Conservation (phyloP, 1,140 invertebrate genomes). For the Penaeus indicus region DNA sequence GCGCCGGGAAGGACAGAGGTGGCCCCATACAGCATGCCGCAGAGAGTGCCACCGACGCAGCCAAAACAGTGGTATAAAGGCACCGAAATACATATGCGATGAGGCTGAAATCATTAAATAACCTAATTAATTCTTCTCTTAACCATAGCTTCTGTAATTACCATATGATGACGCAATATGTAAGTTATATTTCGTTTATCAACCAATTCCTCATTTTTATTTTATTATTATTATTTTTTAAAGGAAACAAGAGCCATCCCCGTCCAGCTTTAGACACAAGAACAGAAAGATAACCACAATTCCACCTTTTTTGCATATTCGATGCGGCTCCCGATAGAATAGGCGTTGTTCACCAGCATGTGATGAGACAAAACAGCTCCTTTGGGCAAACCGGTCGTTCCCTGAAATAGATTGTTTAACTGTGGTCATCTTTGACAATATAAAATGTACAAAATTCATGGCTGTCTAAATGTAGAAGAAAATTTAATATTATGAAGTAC, state of each 20-base stretch:
- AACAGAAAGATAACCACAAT: too few species aligned
- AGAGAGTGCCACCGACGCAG: slow-evolving; percentile 79
- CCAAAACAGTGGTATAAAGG: slow-evolving; percentile 95
- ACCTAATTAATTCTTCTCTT: too few species aligned
- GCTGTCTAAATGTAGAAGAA: too few species aligned
- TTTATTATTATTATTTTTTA: too few species aligned
- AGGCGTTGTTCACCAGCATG: slow-evolving; percentile 88
- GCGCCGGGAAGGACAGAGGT: slow-evolving; percentile 80
- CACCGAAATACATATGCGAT: slow-evolving; percentile 80
- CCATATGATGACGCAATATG: too few species aligned
- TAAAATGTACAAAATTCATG: too few species aligned
- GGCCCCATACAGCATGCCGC: slow-evolving; percentile 77
- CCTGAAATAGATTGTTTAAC: slow-evolving; percentile 72
- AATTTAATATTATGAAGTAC: too few species aligned
- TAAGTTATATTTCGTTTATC: too few species aligned
- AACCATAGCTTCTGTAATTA: too few species aligned
- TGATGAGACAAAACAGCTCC: slow-evolving; percentile 86
- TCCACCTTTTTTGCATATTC: slow-evolving; percentile 70
- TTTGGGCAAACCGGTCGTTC: slow-evolving; percentile 91
- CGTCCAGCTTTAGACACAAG: too few species aligned
- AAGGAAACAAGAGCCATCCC: too few species aligned
- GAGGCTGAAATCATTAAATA: slow-evolving; percentile 46
- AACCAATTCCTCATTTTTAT: too few species aligned
- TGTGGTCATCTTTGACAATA: neutral
- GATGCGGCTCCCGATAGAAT: slow-evolving; percentile 76